phyloP scores from a whole-genome alignment of 2,888 invertebrate genomes.

The Hydrotaea diabolus region DNA sequence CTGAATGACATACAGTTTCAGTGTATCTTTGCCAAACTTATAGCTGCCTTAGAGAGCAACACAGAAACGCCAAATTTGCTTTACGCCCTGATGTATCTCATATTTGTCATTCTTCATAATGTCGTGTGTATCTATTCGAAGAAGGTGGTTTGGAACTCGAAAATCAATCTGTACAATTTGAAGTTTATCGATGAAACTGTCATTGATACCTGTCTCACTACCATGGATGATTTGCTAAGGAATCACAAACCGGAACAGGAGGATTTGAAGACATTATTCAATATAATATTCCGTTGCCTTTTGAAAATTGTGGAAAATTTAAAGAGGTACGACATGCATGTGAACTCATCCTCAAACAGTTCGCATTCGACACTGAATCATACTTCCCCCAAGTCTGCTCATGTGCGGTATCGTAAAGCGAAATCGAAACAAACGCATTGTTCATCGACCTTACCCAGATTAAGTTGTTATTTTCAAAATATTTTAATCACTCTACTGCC shows the following conservation, averaged over 20 bases:
- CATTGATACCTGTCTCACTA: constrained; percentile 74
- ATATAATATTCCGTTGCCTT: constrained; percentile 71
- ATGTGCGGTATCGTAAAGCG: constrained; percentile 66
- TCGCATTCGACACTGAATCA: constrained; percentile 28
- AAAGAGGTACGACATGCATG: constrained; percentile 72
- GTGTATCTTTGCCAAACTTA: constrained; percentile 73
- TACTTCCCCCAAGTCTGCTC: constrained; percentile 55
- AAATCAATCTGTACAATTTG: constrained; percentile 60
- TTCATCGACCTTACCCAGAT: constrained; percentile 63
- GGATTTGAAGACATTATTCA: constrained; percentile 51
- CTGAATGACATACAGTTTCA: constrained; percentile 73
- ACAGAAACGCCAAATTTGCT: constrained; percentile 66
- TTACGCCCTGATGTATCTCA: constrained; percentile 75
- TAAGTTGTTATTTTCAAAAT: constrained; percentile 78
- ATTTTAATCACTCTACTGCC: constrained; percentile 75
- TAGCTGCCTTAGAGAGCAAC: constrained; percentile 67
- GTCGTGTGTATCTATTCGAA: constrained; percentile 68
- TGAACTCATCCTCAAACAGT: constrained; percentile 30
- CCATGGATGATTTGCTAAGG: constrained; percentile 70
- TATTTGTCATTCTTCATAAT: constrained; percentile 78
- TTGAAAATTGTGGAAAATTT: constrained; percentile 76
- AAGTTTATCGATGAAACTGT: constrained; percentile 74
- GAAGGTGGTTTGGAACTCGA: constrained; percentile 56
- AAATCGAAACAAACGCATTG: constrained; percentile 74
- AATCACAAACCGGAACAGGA: constrained; percentile 50